These are phyloP conservation scores for Fundulus diaphanus DNA, from an alignment of 2,797 vertebrate species.

Conservation along the genomic window DNA sequence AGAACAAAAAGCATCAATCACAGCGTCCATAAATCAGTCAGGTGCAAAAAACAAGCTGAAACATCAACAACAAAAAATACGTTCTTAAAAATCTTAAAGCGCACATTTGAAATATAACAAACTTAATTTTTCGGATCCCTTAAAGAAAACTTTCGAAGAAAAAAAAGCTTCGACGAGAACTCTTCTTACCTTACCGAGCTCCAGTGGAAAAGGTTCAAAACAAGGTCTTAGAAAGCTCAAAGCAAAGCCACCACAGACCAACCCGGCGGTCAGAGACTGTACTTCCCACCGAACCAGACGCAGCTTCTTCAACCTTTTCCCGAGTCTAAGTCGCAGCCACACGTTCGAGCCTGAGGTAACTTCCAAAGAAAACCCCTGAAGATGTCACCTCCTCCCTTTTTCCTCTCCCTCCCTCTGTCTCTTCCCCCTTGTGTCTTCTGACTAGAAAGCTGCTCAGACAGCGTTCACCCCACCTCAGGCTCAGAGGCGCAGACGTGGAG, in stretches of 20 bases:
- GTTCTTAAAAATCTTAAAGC: not conserved
- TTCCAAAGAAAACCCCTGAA: slow-evolving; percentile 76
- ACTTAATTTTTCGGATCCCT: slow-evolving; percentile 12
- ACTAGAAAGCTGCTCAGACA: slow-evolving; percentile 75
- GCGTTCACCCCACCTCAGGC: slow-evolving; percentile 72
- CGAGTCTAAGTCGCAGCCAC: slow-evolving; percentile 72
- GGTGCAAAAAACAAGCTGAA: not conserved
- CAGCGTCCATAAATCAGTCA: slow-evolving; percentile 5
- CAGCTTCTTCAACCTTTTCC: slow-evolving; percentile 66
- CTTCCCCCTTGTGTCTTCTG: slow-evolving; percentile 71
- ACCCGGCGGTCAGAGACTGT: slow-evolving; percentile 64
- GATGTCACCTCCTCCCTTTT: slow-evolving; percentile 78
- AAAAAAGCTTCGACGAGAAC: slow-evolving; percentile 14
- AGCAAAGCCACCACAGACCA: slow-evolving; percentile 51
- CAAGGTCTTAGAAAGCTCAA: slow-evolving; percentile 68
- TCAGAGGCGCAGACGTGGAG: slow-evolving; percentile 60
- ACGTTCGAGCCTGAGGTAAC: slow-evolving; percentile 78
- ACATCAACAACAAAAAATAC: not conserved
- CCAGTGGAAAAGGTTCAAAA: slow-evolving; percentile 45
- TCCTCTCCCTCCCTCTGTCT: slow-evolving; percentile 64
- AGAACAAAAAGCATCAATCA: slow-evolving; percentile 18
- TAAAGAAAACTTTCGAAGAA: slow-evolving; percentile 21
- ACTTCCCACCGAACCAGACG: slow-evolving; percentile 67
- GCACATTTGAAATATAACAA: not conserved
- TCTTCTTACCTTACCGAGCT: slow-evolving; percentile 71